Evolutionary conservation across 2,888 invertebrate genomes (phyloP).

Genomic region (Drosophila acutilabella): DNA sequence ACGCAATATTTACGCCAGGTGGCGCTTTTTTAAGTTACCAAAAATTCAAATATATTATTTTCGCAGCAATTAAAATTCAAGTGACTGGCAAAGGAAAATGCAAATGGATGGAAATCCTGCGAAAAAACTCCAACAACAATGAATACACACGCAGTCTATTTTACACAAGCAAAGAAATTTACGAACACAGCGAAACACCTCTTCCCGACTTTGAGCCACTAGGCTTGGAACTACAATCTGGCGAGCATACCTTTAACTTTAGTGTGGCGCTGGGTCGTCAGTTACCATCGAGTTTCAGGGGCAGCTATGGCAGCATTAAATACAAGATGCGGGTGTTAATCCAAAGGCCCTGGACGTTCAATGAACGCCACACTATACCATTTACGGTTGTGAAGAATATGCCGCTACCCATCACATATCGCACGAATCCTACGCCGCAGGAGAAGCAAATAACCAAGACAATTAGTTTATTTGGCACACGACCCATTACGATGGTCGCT

Average conservation of each 20-base stretch:
- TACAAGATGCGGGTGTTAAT: conserved; percentile 84
- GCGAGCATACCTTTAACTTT: conserved; percentile 82
- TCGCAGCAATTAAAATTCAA: conserved; percentile 83
- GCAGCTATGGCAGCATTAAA: conserved; percentile 84
- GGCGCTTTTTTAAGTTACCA: not conserved
- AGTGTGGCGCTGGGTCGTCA: conserved; percentile 77
- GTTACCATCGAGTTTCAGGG: conserved; percentile 84
- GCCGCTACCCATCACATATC: conserved; percentile 69
- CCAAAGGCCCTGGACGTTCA: conserved; percentile 84
- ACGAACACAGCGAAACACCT: conserved; percentile 81
- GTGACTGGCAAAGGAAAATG: conserved; percentile 84
- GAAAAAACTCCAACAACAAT: conserved; percentile 81
- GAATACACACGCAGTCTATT: conserved; percentile 82
- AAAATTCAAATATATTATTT: not conserved
- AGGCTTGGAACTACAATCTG: conserved; percentile 82
- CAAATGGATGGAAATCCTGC: conserved; percentile 84
- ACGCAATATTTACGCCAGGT: not conserved
- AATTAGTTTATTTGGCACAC: conserved; percentile 82
- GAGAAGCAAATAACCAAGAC: conserved; percentile 83
- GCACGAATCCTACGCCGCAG: conserved; percentile 71
- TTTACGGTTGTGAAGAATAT: conserved; percentile 82
- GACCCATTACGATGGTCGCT: conserved; percentile 83
- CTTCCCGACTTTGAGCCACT: conserved; percentile 82
- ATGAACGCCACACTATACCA: conserved; percentile 83
- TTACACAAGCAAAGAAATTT: conserved; percentile 84